phyloP scores from a whole-genome alignment of 1,140 invertebrate species.

The Micrasema minimum region DNA sequence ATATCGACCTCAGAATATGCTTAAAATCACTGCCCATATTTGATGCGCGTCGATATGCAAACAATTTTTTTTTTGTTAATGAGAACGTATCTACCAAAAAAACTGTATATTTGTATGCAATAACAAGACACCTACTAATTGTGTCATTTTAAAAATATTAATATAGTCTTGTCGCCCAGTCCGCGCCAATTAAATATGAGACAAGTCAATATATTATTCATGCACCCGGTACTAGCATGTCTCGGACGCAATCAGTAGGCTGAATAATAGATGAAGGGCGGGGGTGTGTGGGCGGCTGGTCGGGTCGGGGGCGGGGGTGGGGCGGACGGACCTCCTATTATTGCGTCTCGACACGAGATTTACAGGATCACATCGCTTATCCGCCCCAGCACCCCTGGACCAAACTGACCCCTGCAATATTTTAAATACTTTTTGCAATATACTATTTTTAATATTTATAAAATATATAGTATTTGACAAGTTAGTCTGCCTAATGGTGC shows the following conservation, averaged over 20 bases:
- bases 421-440: too few species aligned
- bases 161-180: constrained; percentile 39
- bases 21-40: too few species aligned
- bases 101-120: too few species aligned
- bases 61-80: too few species aligned
- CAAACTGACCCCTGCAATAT: background rate
- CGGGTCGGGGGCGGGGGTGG: constrained; percentile 3
- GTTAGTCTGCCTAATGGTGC: too few species aligned
- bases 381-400: constrained; percentile 10
- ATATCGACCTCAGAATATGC: too few species aligned
- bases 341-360: constrained; percentile 52
- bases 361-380: constrained; percentile 46
- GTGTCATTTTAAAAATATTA: too few species aligned
- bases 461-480: too few species aligned
- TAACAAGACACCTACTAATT: too few species aligned
- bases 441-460: too few species aligned
- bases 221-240: constrained; percentile 53
- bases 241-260: constrained; percentile 67
- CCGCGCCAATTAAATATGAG: constrained; percentile 53
- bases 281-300: constrained; percentile 16
- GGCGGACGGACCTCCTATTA: constrained; percentile 43
- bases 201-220: constrained; percentile 53
- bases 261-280: constrained; percentile 63
- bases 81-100: too few species aligned
- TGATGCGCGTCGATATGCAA: too few species aligned